Percentiles rank a stretch among this genome's conserved stretches.
These are phyloP conservation scores for Samia ricini DNA, from an alignment of 1,140 invertebrate species.

Conservation along the genomic window DNA sequence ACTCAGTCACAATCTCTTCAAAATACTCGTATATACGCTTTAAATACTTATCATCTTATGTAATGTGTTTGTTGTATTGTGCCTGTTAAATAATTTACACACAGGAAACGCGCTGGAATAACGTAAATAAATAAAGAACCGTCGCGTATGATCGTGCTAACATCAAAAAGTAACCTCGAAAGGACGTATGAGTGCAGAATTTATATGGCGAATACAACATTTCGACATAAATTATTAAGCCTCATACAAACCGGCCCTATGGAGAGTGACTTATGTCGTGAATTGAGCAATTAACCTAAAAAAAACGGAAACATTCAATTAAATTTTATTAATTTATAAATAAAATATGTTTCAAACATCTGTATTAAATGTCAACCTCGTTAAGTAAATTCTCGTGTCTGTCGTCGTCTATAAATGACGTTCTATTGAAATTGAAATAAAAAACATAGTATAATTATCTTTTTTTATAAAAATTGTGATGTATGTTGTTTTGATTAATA, in stretches of 20 bases:
- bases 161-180: background rate
- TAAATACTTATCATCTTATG: background rate
- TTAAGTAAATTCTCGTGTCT: background rate
- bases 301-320: background rate
- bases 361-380: background rate
- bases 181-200: background rate
- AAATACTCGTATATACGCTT: too few species aligned
- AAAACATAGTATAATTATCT: too few species aligned
- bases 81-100: background rate
- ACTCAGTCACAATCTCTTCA: too few species aligned
- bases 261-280: background rate
- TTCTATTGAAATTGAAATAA: too few species aligned
- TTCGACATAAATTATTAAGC: background rate
- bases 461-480: too few species aligned
- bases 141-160: background rate
- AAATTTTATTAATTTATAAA: background rate
- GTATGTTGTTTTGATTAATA: too few species aligned
- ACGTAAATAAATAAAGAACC: background rate
- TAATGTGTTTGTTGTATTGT: too few species aligned
- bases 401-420: too few species aligned
- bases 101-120: background rate
- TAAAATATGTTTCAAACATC: background rate
- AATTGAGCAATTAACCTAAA: background rate
- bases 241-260: background rate
- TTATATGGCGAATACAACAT: background rate